Conservation (phyloP, 2,113 vertebrate genomes). For the Megaceryle torquata region DNA sequence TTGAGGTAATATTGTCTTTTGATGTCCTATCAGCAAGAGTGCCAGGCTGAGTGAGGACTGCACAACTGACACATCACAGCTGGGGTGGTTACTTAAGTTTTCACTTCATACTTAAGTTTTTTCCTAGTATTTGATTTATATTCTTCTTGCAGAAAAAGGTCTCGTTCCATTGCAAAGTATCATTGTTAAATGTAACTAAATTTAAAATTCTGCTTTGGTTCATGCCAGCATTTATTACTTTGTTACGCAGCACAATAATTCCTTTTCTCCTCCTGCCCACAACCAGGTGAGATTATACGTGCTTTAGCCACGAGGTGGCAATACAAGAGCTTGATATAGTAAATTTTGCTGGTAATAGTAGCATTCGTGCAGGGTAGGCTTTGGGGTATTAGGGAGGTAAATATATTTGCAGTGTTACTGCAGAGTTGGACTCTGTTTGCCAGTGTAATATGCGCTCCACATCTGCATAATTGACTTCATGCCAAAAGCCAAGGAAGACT, state of each 20-base stretch:
- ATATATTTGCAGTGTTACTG: neutral
- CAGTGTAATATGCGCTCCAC: neutral
- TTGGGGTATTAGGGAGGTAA: neutral
- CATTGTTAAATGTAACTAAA: neutral
- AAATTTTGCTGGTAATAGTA: rapidly evolving
- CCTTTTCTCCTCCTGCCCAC: rapidly evolving
- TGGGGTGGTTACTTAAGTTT: neutral
- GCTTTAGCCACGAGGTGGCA: slow-evolving; percentile 30
- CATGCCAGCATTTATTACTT: neutral
- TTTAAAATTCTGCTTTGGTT: neutral
- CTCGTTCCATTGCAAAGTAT: neutral
- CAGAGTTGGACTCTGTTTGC: neutral
- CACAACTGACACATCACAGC: neutral
- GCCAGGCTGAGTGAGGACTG: neutral
- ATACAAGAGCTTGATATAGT: neutral
- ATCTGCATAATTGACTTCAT: neutral
- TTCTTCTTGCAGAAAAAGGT: neutral
- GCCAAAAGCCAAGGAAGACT: neutral
- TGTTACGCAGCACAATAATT: rapidly evolving
- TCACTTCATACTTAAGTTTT: neutral
- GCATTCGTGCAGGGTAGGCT: rapidly evolving
- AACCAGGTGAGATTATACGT: neutral
- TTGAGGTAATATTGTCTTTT: neutral
- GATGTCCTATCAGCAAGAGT: neutral
- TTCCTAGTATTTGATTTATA: neutral